phyloP scores from a whole-genome alignment of 1,140 invertebrate genomes.

The Helicorthomorpha holstii region DNA sequence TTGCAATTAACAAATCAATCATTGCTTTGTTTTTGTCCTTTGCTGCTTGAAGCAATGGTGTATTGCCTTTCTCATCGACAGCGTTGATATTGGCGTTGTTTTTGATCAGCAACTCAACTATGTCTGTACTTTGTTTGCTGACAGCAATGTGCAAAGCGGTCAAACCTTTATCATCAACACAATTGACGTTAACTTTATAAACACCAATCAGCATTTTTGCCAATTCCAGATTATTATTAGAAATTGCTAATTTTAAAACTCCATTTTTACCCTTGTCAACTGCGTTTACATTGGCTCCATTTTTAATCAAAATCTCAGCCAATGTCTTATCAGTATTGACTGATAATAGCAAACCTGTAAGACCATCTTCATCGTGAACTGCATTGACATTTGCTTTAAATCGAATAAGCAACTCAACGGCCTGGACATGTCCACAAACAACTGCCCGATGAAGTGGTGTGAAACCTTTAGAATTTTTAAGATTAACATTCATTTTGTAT shows the following conservation, averaged over 20 bases:
- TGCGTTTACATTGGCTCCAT: too few relatives aligned
- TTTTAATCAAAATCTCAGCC: slow-evolving; percentile 7
- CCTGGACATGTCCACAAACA: background rate
- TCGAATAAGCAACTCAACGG: slow-evolving; percentile 1
- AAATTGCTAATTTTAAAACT: too few relatives aligned
- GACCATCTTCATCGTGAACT: background rate
- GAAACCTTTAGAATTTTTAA: background rate
- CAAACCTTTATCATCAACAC: background rate
- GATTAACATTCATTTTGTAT: background rate
- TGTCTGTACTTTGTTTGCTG: background rate
- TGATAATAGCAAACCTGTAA: slow-evolving; percentile 9
- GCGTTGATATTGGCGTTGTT: too few relatives aligned
- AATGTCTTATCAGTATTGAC: background rate
- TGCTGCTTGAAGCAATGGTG: too few relatives aligned
- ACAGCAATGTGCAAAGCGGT: background rate
- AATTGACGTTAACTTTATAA: slow-evolving; percentile 4
- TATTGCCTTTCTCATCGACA: too few relatives aligned
- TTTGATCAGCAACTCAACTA: too few relatives aligned
- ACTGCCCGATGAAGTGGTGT: background rate
- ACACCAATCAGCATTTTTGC: slow-evolving; percentile 2
- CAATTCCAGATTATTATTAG: too few relatives aligned
- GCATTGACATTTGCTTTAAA: slow-evolving; percentile 1
- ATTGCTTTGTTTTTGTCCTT: too few relatives aligned
- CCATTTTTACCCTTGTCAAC: too few relatives aligned
- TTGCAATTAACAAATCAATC: too few relatives aligned